Base-by-base conservation (phyloP, 2,113 vertebrate species). In the Cephalopholis sonnerati region DNA sequence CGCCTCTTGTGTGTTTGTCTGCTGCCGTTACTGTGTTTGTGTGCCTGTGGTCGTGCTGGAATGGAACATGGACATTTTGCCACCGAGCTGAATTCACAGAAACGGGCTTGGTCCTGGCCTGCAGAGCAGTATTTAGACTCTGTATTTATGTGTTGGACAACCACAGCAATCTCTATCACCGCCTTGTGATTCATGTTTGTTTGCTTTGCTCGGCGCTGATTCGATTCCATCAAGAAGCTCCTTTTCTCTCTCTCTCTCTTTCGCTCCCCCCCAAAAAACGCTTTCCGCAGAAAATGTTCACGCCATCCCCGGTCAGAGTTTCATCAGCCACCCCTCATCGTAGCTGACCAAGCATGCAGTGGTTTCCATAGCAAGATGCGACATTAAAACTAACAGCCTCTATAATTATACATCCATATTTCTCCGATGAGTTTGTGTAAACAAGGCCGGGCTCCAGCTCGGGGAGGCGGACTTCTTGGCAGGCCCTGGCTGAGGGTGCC, bases 341-440 rank as follows among this genome's bases (percentile, higher is more conserved):
- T 36, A 92, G 90, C 90, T 91, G 91, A 91, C 87, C 87, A 87
- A 93, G 93, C 93, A 91, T 86, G 77, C 79, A 86, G 91, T 53
- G 93, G 91, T 93, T 94, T 91, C 89, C 91, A 91, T 76, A 57
- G 90, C 83, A 44, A 93, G 89, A 93, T 90, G 89, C 79, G 75
- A 93, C 93, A 92, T 92, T 93, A 91, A 94, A 93, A 87, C 93
- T 90, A 93, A 94, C 90, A 91, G 70, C 91, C 89, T 89, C 92
- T 90, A 90, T 93, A 94, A 94, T 94, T 94, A 94, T 77, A 90
- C 84, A 86, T 91, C 92, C 92, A 94, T 93, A 94, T 93, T 94
- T 94, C 93, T 92, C 77, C 82, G 55, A 93, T 94, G 93, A 93
- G 92, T 93, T 93, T 94, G 90, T 91, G 93, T 92, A 94, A 94